These are phyloP conservation scores for Potamilus streckersoni DNA, from an alignment of 1,140 invertebrate species.

Conservation along the genomic window DNA sequence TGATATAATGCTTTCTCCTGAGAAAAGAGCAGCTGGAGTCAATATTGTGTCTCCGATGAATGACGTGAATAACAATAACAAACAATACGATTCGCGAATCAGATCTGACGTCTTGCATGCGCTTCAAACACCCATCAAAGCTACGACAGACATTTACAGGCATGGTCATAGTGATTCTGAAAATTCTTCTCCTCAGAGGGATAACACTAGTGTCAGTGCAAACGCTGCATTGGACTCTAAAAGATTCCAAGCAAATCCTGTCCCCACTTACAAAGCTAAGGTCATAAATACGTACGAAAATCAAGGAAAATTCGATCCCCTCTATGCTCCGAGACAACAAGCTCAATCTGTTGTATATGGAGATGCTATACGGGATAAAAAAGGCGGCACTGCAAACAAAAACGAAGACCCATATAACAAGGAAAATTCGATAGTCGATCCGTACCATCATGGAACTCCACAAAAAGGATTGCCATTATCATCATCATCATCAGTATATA, in stretches of 20 bases:
- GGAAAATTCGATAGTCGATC: background rate
- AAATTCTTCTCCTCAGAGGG: conserved; percentile 7
- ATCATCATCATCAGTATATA: conserved; percentile 6
- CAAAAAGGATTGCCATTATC: conserved; percentile 1
- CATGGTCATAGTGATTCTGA: too few relatives aligned
- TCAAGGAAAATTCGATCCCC: conserved; percentile 31
- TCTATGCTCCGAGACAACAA: conserved; percentile 15
- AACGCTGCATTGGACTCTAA: conserved; percentile 16
- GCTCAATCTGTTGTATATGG: conserved; percentile 19
- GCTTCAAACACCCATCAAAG: background rate
- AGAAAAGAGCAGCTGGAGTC: background rate
- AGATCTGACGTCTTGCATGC: background rate
- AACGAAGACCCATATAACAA: background rate
- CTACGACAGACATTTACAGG: too few relatives aligned
- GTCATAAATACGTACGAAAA: conserved; percentile 33
- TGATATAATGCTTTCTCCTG: background rate
- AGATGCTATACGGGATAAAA: background rate
- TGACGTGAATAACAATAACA: conserved; percentile 30
- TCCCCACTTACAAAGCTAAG: conserved; percentile 27
- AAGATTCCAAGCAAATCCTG: conserved; percentile 13
- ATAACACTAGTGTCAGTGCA: background rate
- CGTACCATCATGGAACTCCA: background rate
- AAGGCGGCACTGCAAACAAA: background rate
- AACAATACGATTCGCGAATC: background rate
- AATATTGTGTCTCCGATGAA: background rate